These are phyloP conservation scores for Microcebus griseorufus DNA, from an alignment of 2,113 vertebrate species.

Conservation along the genomic window DNA sequence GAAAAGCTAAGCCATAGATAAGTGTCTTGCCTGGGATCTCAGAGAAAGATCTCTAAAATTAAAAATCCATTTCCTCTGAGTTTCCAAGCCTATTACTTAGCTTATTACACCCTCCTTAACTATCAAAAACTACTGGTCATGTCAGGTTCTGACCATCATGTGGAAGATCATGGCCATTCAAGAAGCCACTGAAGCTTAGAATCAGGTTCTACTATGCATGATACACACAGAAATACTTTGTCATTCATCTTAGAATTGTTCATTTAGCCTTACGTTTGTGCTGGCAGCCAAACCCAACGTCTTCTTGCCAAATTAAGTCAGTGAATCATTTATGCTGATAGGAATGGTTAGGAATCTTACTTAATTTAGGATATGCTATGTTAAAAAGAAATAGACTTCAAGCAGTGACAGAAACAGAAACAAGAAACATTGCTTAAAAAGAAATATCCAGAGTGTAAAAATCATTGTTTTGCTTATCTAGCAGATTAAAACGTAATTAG, in stretches of 20 bases:
- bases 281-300: not conserved
- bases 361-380: not conserved
- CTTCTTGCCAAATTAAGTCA: constrained; percentile 27
- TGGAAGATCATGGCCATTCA: not conserved
- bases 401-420: constrained; percentile 28
- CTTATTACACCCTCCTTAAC: not conserved
- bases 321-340: constrained; percentile 17
- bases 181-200: not conserved
- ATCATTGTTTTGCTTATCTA: not conserved
- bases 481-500: constrained; percentile 17
- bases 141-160: not conserved
- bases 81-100: not conserved
- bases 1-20: not conserved
- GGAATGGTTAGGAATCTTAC: not conserved
- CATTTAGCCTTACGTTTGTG: not conserved
- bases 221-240: not conserved
- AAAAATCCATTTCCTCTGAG: not conserved
- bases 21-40: not conserved
- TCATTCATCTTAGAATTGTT: not conserved
- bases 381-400: constrained; percentile 16
- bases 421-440: not conserved
- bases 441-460: not conserved
- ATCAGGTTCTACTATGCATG: not conserved
- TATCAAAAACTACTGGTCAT: not conserved
- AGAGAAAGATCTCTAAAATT: constrained; percentile 17